Conservation (phyloP, 2,113 vertebrate species). For the Telmatochromis sp. region DNA sequence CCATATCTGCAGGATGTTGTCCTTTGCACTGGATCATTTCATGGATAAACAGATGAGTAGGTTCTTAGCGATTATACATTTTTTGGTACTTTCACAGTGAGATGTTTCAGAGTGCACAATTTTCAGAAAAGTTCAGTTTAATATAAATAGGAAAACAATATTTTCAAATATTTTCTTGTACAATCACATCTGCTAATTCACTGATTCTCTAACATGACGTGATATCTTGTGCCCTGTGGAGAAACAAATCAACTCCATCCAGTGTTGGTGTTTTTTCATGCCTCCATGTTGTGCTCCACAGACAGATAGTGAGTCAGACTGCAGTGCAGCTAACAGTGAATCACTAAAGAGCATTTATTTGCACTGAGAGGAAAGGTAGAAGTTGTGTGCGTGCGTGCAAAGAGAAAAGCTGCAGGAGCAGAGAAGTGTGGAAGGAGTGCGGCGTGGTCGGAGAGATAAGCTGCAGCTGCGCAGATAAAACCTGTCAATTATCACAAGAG, state of each 20-base stretch:
- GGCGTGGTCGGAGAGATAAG: not conserved
- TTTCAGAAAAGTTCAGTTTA: not conserved
- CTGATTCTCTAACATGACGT: not conserved
- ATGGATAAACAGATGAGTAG: not conserved
- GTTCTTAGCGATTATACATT: not conserved
- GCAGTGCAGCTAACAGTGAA: slow-evolving; percentile 1
- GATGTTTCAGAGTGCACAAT: not conserved
- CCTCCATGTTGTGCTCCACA: slow-evolving; percentile 19
- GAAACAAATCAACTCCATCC: not conserved
- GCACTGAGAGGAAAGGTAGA: not conserved
- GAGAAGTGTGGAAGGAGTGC: not conserved
- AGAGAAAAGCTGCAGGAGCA: not conserved
- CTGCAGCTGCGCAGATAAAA: not conserved
- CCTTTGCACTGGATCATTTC: not conserved
- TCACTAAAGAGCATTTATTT: not conserved
- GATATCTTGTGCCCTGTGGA: not conserved
- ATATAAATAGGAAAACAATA: not conserved
- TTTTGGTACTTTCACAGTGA: not conserved
- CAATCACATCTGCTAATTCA: not conserved
- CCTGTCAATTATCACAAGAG: not conserved
- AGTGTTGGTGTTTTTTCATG: not conserved
- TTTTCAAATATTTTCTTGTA: not conserved
- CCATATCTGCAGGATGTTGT: not conserved
- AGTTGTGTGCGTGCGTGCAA: not conserved
- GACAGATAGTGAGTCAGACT: slow-evolving; percentile 25